Evolutionary conservation across 2,113 vertebrate species (phyloP).

Genomic region (Leiothrix lutea): DNA sequence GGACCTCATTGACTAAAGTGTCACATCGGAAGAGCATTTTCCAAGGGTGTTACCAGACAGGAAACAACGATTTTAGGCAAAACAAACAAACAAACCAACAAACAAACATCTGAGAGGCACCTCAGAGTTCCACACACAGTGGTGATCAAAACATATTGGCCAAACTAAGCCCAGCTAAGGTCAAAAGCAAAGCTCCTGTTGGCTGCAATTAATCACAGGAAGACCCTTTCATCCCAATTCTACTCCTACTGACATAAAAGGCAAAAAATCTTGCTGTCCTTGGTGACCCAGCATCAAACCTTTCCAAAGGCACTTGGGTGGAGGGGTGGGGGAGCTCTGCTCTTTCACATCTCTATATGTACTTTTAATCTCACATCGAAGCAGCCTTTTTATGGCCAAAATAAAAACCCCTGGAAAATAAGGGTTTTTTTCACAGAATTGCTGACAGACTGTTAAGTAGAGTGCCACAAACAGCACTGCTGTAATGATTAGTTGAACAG

Average conservation of each 20-base stretch:
- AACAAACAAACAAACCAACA: too few species aligned
- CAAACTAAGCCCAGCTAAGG: neutral
- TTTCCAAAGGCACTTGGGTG: neutral
- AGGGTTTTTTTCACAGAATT: neutral
- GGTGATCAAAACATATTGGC: neutral
- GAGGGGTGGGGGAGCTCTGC: neutral
- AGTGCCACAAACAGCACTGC: constrained; percentile 27
- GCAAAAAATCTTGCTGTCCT: neutral
- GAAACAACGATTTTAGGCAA: neutral
- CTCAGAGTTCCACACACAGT: neutral
- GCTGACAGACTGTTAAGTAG: constrained; percentile 38
- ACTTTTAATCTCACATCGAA: neutral
- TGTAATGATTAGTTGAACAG: constrained; percentile 61
- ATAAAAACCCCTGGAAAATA: constrained; percentile 12
- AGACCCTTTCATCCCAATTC: neutral
- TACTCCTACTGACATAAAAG: neutral
- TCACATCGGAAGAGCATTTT: neutral
- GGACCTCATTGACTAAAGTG: neutral
- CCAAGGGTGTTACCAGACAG: neutral
- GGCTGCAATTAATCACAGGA: constrained; percentile 19
- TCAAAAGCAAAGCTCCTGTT: constrained; percentile 10
- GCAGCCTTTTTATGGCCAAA: neutral
- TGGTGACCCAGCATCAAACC: neutral
- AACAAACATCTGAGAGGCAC: neutral
- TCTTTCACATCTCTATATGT: neutral